These are phyloP conservation scores for Gibbula magus DNA, from an alignment of 2,888 invertebrate species.

Conservation along the genomic window DNA sequence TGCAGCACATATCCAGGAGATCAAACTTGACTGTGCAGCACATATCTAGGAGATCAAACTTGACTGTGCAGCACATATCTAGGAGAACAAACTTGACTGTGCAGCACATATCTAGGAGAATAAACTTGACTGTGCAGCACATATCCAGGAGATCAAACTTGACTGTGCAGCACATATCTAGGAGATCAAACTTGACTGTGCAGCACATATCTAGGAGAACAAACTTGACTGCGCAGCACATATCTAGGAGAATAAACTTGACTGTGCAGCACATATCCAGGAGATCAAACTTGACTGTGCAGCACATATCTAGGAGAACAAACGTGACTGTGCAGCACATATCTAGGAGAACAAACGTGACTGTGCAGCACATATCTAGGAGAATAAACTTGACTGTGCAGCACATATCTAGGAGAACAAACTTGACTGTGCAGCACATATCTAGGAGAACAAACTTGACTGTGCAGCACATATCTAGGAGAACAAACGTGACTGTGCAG, in stretches of 20 bases:
- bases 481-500: too few relatives aligned
- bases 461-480: too few relatives aligned
- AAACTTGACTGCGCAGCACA: constrained; percentile 25
- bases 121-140: constrained; percentile 13
- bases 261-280: too few relatives aligned
- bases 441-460: constrained; percentile 20
- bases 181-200: constrained; percentile 14
- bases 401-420: too few relatives aligned
- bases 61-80: constrained; percentile 20
- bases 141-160: too few relatives aligned
- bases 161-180: constrained; percentile 28
- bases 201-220: too few relatives aligned
- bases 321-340: constrained; percentile 12
- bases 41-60: constrained; percentile 23
- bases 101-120: constrained; percentile 27
- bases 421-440: constrained; percentile 26
- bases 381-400: constrained; percentile 18
- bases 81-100: too few relatives aligned
- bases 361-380: constrained; percentile 26
- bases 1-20: too few relatives aligned
- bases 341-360: too few relatives aligned
- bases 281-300: too few relatives aligned
- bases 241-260: constrained; percentile 15
- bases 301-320: constrained; percentile 25
- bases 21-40: too few relatives aligned